phyloP scores from a whole-genome alignment of 2,113 vertebrate genomes.

The Trinectes maculatus region DNA sequence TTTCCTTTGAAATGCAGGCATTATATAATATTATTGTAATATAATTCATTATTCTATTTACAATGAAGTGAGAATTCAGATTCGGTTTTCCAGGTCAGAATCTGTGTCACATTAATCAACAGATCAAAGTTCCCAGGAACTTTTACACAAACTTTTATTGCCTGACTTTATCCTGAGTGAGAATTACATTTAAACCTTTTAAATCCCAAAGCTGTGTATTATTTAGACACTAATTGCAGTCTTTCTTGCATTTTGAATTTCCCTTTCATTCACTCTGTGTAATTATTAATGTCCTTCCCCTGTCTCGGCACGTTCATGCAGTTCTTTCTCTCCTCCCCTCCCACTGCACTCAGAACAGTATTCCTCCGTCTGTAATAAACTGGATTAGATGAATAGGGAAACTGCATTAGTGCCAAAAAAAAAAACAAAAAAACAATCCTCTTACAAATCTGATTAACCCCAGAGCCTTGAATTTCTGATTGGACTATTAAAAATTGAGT shows the following conservation, averaged over 20 bases:
- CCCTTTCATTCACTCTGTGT: constrained; percentile 46
- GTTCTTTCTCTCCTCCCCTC: constrained; percentile 3
- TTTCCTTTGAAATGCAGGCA: no score
- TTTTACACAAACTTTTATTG: constrained; percentile 30
- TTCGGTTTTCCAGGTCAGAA: constrained; percentile 28
- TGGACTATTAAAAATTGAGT: constrained; percentile 47
- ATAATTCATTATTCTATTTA: no score
- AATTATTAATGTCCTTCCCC: constrained; percentile 72
- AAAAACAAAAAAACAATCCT: constrained; percentile 10
- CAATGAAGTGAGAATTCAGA: constrained; percentile 1
- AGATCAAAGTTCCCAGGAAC: constrained; percentile 47
- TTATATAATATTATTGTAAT: no score
- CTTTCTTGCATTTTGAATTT: constrained; percentile 68
- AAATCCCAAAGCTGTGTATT: constrained; percentile 60
- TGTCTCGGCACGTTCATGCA: constrained; percentile 17
- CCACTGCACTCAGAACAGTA: constrained; percentile 7
- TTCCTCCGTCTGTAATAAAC: constrained; percentile 45
- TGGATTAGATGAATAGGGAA: constrained; percentile 49
- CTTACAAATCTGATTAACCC: constrained; percentile 56
- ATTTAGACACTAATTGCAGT: constrained; percentile 74
- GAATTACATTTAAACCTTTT: constrained; percentile 56
- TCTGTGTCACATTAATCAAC: constrained; percentile 27
- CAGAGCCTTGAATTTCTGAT: constrained; percentile 39
- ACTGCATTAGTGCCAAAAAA: constrained; percentile 19
- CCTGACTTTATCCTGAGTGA: constrained; percentile 34